Conservation (phyloP, 2,113 vertebrate species). For the Micromys minutus region DNA sequence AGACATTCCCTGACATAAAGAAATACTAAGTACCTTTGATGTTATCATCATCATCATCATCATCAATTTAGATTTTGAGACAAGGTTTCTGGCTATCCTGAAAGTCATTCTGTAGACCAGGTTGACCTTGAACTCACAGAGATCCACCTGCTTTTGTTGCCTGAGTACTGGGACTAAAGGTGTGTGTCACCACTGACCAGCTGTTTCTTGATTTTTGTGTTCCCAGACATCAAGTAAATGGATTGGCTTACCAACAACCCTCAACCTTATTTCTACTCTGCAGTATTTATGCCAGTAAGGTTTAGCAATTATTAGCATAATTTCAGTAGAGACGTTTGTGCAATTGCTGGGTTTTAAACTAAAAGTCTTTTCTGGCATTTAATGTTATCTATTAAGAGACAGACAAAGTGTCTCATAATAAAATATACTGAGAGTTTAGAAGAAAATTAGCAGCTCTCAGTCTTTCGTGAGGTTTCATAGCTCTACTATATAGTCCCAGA, state of each 20-base stretch:
- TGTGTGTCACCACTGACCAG: too few relatives aligned
- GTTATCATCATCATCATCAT: not conserved
- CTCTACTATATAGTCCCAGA: not conserved
- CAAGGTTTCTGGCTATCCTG: too few relatives aligned
- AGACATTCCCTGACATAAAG: conserved; percentile 14
- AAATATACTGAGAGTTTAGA: not conserved
- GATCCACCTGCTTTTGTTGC: too few relatives aligned
- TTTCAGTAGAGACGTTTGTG: conserved; percentile 33
- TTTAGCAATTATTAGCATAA: conserved; percentile 56
- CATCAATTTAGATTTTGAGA: too few relatives aligned
- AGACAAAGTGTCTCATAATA: not conserved
- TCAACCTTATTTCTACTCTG: conserved; percentile 1
- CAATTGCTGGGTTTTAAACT: conserved; percentile 53
- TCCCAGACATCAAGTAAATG: conserved; percentile 42
- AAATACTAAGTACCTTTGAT: not conserved
- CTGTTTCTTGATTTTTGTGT: conserved; percentile 13
- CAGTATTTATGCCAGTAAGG: conserved; percentile 29
- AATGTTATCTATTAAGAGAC: conserved; percentile 17
- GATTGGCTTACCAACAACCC: not conserved
- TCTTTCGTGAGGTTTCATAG: not conserved
- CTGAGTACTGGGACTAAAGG: too few relatives aligned
- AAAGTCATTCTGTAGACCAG: too few relatives aligned
- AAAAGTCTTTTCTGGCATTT: not conserved
- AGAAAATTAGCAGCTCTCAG: not conserved
- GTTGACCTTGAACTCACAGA: too few relatives aligned